Conservation (phyloP, 2,113 vertebrate genomes). For the Caranx melampygus region DNA sequence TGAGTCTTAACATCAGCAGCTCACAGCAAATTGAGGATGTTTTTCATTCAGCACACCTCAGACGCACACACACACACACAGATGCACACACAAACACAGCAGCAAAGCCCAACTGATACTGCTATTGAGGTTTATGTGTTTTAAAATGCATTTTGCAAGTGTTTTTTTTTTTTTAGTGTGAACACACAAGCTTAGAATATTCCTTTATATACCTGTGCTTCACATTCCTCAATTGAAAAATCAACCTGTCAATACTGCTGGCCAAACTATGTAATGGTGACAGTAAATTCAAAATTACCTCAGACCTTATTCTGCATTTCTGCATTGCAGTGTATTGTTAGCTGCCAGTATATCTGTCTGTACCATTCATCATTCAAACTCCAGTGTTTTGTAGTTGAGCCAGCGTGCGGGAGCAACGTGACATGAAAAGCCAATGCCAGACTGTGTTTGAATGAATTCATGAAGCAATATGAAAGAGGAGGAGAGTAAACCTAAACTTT, state of each 20-base stretch:
- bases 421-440: not conserved
- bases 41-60: slow-evolving; percentile 42
- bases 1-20: slow-evolving; percentile 18
- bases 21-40: not conserved
- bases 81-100: not conserved
- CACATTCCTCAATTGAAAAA: not conserved
- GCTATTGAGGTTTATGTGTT: not conserved
- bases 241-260: not conserved
- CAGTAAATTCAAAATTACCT: not conserved
- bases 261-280: not conserved
- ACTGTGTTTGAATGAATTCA: not conserved
- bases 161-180: not conserved
- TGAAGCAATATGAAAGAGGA: not conserved
- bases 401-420: not conserved
- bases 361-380: not conserved
- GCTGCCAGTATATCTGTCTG: not conserved
- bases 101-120: not conserved
- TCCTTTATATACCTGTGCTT: not conserved
- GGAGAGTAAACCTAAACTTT: not conserved
- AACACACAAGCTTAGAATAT: not conserved
- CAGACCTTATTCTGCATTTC: not conserved
- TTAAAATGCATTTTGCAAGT: not conserved
- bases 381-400: not conserved
- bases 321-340: not conserved
- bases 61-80: not conserved